Evolutionary conservation across 2,888 invertebrate species (phyloP), one percentile per base, ranked within the genome.

Genomic region (Meteorus colon): DNA sequence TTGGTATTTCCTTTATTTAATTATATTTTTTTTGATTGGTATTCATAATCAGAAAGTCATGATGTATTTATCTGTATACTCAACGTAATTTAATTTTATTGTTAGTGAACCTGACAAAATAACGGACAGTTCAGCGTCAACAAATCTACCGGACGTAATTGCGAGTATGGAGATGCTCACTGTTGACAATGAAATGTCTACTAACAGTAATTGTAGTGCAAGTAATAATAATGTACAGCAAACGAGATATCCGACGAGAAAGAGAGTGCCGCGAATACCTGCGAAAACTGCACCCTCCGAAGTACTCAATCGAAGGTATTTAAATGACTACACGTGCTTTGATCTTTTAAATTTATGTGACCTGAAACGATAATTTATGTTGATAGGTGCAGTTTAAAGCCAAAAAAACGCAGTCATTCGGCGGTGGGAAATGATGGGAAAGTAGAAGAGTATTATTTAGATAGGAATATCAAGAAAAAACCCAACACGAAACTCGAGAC

Each of bases 401-500:
- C 89, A 41, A 86, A 81, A 71, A 89, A 89, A 60, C 79, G 88
- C 34, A 81, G 77, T 2, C 81, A 80, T 60, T 45, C 81, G n/a
- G 85, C 86, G 51, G 84, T 87, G 80, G 85, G 86, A 41, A 83
- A 48, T 68, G 84, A 85, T 12, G 81, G 79, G 4, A 83, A 86
- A 84, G 90, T 92, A 75, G 91, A 91, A 83, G 91, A 92, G 63
- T 90, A 92, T 80, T 93, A 93, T 85, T 89, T 92, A 55, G 92
- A 92, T 82, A 92, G 92, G 84, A 92, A 89, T 84, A 88, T 92
- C 0, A 92, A 92, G 83, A 89, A 90, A 63, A 80, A 90, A 55
- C 90, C 92, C 69, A 92, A 92, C 82, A 65, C 72, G 10, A 91
- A 91, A 76, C 89, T 93, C 82, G 93, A 93, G 88, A 93, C 93